These are phyloP conservation scores for Orchesella flavescens DNA, from an alignment of 2,888 invertebrate species.

Conservation along the genomic window DNA sequence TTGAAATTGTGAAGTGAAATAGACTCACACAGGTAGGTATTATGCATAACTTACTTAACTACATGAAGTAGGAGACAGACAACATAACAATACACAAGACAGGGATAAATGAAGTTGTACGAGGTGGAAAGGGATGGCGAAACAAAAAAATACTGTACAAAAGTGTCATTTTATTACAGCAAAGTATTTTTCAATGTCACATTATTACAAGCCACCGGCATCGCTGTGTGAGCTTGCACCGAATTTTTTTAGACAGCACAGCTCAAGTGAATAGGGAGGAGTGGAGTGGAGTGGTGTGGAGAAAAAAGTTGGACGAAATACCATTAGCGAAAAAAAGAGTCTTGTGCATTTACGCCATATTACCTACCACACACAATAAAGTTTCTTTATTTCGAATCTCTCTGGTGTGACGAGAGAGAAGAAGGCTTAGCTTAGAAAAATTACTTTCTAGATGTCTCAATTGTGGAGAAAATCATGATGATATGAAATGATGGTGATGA, in stretches of 20 bases:
- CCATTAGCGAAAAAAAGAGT: no score
- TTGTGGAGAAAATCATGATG: not conserved
- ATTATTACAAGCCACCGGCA: conserved; percentile 19
- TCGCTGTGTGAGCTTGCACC: not conserved
- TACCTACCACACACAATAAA: not conserved
- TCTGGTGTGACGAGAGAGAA: no score
- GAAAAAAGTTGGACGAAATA: no score
- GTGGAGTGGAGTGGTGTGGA: not conserved
- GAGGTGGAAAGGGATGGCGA: conserved; percentile 20
- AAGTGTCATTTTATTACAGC: conserved; percentile 50
- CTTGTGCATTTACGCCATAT: not conserved
- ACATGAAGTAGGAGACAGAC: not conserved
- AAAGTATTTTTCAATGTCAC: conserved; percentile 59
- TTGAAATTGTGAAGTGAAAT: no score
- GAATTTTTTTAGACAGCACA: no score
- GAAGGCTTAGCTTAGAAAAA: no score
- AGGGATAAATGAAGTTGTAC: conserved; percentile 56
- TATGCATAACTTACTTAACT: not conserved
- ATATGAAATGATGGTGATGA: not conserved
- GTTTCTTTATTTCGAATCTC: not conserved
- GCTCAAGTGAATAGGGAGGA: not conserved
- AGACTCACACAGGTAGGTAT: not conserved
- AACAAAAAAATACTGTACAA: conserved; percentile 23
- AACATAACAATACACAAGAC: not conserved
- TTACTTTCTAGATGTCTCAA: conserved; percentile 7